These are phyloP conservation scores for Melinaea menophilus DNA, from an alignment of 2,888 invertebrate genomes.

Conservation along the genomic window DNA sequence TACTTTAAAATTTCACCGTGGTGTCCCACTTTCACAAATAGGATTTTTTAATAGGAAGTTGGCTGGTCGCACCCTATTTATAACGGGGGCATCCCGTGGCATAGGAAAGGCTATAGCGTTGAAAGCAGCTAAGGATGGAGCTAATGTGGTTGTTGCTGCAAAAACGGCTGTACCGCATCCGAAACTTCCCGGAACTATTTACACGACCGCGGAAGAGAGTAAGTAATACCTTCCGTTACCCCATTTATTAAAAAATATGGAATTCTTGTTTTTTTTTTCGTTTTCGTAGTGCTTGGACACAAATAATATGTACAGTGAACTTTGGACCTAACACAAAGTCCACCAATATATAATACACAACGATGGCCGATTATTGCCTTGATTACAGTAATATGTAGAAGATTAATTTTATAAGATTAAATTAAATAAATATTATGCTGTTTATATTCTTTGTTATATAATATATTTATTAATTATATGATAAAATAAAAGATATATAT, in stretches of 20 bases:
- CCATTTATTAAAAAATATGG: background rate
- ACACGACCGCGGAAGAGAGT: slow-evolving; percentile 94
- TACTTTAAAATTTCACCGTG: slow-evolving; percentile 19
- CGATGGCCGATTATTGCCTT: background rate
- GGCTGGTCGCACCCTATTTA: slow-evolving; percentile 94
- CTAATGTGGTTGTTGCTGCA: slow-evolving; percentile 93
- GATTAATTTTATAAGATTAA: background rate
- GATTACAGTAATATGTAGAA: background rate
- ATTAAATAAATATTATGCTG: too few species aligned
- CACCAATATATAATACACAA: background rate
- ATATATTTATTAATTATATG: too few species aligned
- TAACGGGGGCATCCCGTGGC: slow-evolving; percentile 97
- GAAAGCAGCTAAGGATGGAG: slow-evolving; percentile 94
- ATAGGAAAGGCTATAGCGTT: slow-evolving; percentile 97
- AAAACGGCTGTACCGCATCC: slow-evolving; percentile 95
- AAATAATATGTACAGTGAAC: slow-evolving; percentile 24
- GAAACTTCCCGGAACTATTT: slow-evolving; percentile 94
- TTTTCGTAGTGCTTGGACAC: background rate
- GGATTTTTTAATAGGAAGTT: slow-evolving; percentile 62
- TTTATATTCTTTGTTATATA: too few species aligned
- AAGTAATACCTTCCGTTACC: slow-evolving; percentile 41
- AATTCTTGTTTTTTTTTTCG: background rate
- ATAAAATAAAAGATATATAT: too few species aligned
- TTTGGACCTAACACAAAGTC: slow-evolving; percentile 32
- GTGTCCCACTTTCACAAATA: slow-evolving; percentile 31